phyloP scores from a whole-genome alignment of 2,888 invertebrate genomes.

The Brachylomia viminalis region DNA sequence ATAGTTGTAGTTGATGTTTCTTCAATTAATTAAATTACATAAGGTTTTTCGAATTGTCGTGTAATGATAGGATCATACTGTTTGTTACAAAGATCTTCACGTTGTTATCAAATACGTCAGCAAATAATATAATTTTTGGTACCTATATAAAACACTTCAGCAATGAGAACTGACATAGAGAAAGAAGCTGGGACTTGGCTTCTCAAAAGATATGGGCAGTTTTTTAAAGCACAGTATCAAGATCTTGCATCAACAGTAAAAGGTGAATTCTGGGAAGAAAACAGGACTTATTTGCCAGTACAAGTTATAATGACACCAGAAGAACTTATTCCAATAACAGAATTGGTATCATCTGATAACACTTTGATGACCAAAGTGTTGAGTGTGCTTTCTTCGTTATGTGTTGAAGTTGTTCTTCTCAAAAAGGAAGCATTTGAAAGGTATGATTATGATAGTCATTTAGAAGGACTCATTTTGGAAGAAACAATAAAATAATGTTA shows the following conservation, averaged over 20 bases:
- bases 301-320: constrained; percentile 84
- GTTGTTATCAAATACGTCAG: constrained; percentile 19
- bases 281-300: constrained; percentile 83
- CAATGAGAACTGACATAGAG: constrained; percentile 81
- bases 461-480: not conserved
- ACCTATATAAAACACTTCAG: not conserved
- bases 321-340: constrained; percentile 92
- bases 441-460: constrained; percentile 73
- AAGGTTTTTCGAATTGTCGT: not conserved
- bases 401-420: constrained; percentile 93
- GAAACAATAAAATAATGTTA: not conserved
- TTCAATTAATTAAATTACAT: not conserved
- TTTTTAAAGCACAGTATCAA: constrained; percentile 86
- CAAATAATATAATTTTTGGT: constrained; percentile 3
- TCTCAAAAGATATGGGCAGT: constrained; percentile 85
- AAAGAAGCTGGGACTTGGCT: constrained; percentile 85
- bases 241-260: constrained; percentile 75
- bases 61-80: not conserved
- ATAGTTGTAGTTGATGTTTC: not conserved
- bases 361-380: constrained; percentile 95
- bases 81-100: constrained; percentile 9
- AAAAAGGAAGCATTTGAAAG: constrained; percentile 92
- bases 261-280: constrained; percentile 76
- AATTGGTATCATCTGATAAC: constrained; percentile 95
- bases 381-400: constrained; percentile 94